Evolutionary conservation across 2,113 vertebrate genomes (phyloP), one percentile per base, ranked within the genome.

Genomic region (mouse (Mus musculus)): DNA sequence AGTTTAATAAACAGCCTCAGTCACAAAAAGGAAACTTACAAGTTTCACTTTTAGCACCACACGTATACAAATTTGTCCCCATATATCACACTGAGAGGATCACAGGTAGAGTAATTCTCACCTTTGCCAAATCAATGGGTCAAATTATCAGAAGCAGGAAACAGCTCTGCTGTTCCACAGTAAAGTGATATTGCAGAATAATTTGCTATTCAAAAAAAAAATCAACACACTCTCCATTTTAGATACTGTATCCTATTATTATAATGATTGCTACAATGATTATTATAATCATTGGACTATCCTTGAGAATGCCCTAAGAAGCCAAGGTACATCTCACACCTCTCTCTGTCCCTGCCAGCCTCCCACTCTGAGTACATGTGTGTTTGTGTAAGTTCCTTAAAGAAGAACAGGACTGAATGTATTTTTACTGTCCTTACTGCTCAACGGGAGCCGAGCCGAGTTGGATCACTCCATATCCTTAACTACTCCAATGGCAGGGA

Each of bases 201-300:
- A 33, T 67, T 76, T n/a, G 56, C 46, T 1, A 61, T 24, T 69
- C 3, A 92, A 77, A 93, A 94, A 93, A 77, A 95, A 94, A 93
- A 19, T 56, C 46, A 90, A 46, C 24, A n/a, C n/a, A 52, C 30
- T 52, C 36, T 78, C n/a, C 46, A 14, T 67, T 96, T 81, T n/a
- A 86, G 80, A 52, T 71, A 87, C 24, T 56, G 5, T 54, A 77
- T 82, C 26, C 3, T 59, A 33, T 86, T 73, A 36, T 46, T 20
- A 92, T 1, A 89, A 11, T 72, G 22, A 46, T 4, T 67, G 22
- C 5, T 46, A 67, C 56, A 54, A 67, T 5, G 52, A 26, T 49
- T 39, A 13, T 9, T 42, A 39, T 72, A 42, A 3, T 13, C 49
- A 28, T 75, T 46, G 54, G 14, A 90, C 61, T 36, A 11, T 22